phyloP scores from a whole-genome alignment of 2,797 vertebrate species.

The Pseudochaenichthys georgianus region DNA sequence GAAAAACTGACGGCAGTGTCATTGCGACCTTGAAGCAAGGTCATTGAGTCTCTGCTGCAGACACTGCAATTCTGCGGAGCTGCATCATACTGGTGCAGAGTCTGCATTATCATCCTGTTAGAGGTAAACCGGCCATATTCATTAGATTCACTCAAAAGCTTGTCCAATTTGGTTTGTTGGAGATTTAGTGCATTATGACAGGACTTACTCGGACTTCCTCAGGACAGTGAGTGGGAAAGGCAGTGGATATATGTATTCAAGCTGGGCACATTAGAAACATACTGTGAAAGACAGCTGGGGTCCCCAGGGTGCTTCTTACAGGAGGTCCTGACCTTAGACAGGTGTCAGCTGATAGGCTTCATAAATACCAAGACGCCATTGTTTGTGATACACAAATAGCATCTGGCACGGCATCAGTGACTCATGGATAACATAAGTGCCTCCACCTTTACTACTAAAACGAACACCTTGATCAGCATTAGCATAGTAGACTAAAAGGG shows the following conservation, averaged over 20 bases:
- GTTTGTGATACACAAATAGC: conserved; percentile 53
- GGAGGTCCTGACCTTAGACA: conserved; percentile 82
- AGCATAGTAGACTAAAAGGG: neutral
- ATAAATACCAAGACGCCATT: conserved; percentile 70
- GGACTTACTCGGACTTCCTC: neutral
- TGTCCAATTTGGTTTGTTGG: conserved; percentile 1
- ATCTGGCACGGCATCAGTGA: conserved; percentile 49
- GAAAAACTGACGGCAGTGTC: conserved; percentile 82
- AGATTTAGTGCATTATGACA: conserved; percentile 9
- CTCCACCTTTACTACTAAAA: conserved; percentile 24
- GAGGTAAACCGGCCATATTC: conserved; percentile 28
- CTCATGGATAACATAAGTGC: conserved; percentile 49
- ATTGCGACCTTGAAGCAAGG: conserved; percentile 89
- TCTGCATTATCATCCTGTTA: conserved; percentile 61
- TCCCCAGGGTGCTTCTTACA: conserved; percentile 60
- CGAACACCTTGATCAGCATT: conserved; percentile 25
- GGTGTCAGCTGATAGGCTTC: conserved; percentile 74
- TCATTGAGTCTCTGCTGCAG: conserved; percentile 83
- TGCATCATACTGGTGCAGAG: conserved; percentile 81
- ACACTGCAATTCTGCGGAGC: conserved; percentile 83
- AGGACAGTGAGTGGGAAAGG: neutral
- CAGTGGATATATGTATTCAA: neutral
- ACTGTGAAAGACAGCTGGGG: conserved; percentile 50
- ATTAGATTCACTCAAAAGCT: conserved; percentile 23
- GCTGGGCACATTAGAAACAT: conserved; percentile 5